Conservation (phyloP, 1,140 invertebrate genomes). For the Sinella curviseta region DNA sequence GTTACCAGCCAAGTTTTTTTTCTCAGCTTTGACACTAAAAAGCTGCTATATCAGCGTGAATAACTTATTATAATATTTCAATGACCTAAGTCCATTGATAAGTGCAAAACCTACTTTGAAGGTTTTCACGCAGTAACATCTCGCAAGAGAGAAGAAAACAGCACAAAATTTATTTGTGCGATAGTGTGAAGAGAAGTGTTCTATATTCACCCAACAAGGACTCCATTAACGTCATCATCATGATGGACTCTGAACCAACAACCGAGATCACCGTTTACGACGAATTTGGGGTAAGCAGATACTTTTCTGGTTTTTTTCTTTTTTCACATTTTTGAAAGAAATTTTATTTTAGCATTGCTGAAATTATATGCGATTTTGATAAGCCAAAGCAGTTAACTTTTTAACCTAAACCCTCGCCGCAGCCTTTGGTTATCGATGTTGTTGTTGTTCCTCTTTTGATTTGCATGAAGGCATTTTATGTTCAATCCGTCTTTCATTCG, state of each 20-base stretch:
- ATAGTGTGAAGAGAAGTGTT: no score
- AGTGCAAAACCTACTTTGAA: background rate
- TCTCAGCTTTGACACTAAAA: no score
- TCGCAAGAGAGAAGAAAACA: background rate
- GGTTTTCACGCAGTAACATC: background rate
- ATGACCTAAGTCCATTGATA: background rate
- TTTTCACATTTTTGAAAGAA: background rate
- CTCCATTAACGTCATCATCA: background rate
- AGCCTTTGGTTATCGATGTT: no score
- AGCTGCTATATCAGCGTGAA: no score
- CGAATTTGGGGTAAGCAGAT: constrained; percentile 12
- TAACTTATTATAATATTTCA: background rate
- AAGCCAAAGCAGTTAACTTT: no score
- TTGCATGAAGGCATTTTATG: background rate
- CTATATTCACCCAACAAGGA: background rate
- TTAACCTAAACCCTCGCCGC: no score
- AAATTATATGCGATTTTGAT: no score
- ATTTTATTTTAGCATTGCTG: background rate
- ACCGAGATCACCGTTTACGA: constrained; percentile 18
- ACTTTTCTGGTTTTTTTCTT: no score
- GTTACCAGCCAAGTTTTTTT: no score
- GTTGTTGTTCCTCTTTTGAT: no score
- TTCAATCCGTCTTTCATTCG: background rate
- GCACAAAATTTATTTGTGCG: background rate
- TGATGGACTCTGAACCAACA: constrained; percentile 16